Percentiles rank a stretch among this genome's conserved stretches.
Evolutionary conservation across 2,888 invertebrate genomes (phyloP).

Genomic region (Dorcus hopei): DNA sequence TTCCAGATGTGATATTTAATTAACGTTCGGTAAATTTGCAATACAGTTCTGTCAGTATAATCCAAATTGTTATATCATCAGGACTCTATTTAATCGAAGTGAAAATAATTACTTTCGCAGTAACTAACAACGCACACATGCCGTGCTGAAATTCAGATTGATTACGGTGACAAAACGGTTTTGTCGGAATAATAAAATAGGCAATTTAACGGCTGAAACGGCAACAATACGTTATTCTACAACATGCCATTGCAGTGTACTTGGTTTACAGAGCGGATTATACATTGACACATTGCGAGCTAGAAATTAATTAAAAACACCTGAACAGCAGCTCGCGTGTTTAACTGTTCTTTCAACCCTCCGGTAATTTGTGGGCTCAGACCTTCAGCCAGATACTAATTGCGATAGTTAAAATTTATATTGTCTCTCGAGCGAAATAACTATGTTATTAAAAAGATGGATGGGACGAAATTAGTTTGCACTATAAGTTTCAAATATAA

Average conservation of each 20-base stretch:
- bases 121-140: no score
- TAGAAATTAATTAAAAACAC: constrained; percentile 28
- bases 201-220: no score
- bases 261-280: background rate
- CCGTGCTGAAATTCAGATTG: no score
- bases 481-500: background rate
- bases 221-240: background rate
- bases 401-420: constrained; percentile 1
- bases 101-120: no score
- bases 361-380: constrained; percentile 9
- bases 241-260: background rate
- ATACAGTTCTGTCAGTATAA: no score
- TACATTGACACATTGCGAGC: constrained; percentile 21
- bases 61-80: no score
- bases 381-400: constrained; percentile 1
- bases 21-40: no score
- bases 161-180: no score
- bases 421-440: background rate
- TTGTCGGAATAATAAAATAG: no score
- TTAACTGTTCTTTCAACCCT: constrained; percentile 21
- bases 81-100: no score
- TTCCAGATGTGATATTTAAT: no score
- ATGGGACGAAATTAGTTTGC: no score
- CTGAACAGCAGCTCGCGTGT: constrained; percentile 25
- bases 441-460: background rate